These are phyloP conservation scores for Drosophila acutilabella DNA, from an alignment of 2,888 invertebrate species.

Conservation along the genomic window DNA sequence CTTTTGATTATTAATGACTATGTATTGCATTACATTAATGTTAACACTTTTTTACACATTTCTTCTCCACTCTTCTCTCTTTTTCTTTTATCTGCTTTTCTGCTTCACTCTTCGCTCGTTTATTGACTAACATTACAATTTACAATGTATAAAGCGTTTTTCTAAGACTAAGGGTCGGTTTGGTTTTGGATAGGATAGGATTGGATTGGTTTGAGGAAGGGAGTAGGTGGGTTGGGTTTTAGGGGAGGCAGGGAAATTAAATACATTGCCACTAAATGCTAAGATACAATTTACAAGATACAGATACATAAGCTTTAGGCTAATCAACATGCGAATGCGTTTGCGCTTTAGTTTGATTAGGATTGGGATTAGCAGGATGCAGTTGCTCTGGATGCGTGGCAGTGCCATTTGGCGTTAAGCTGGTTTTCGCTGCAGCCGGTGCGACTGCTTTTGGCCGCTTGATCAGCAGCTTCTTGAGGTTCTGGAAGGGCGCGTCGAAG, in stretches of 20 bases:
- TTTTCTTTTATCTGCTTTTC: background rate
- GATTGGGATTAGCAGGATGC: background rate
- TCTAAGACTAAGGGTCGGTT: slow-evolving; percentile 59
- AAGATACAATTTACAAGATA: slow-evolving; percentile 43
- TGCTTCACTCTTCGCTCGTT: slow-evolving; percentile 31
- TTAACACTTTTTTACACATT: slow-evolving; percentile 7
- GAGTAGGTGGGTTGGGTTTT: background rate
- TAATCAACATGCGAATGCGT: slow-evolving; percentile 76
- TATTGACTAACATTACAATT: slow-evolving; percentile 74
- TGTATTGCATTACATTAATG: slow-evolving; percentile 25
- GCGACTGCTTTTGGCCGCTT: slow-evolving; percentile 51
- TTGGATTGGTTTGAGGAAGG: slow-evolving; percentile 1
- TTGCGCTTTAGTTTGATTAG: slow-evolving; percentile 3
- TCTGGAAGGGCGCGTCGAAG: slow-evolving; percentile 90
- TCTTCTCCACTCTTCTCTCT: background rate
- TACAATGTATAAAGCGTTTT: slow-evolving; percentile 77
- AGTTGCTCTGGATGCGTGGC: slow-evolving; percentile 31
- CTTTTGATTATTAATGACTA: slow-evolving; percentile 67
- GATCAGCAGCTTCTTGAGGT: slow-evolving; percentile 87
- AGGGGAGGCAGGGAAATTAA: slow-evolving; percentile 48
- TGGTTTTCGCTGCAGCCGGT: slow-evolving; percentile 22
- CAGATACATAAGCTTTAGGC: slow-evolving; percentile 36
- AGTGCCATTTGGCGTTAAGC: slow-evolving; percentile 40
- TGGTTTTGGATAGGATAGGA: background rate
- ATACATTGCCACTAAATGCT: slow-evolving; percentile 67